Conservation (phyloP, 2,888 invertebrate genomes). For the Drosophila villosipedis region DNA sequence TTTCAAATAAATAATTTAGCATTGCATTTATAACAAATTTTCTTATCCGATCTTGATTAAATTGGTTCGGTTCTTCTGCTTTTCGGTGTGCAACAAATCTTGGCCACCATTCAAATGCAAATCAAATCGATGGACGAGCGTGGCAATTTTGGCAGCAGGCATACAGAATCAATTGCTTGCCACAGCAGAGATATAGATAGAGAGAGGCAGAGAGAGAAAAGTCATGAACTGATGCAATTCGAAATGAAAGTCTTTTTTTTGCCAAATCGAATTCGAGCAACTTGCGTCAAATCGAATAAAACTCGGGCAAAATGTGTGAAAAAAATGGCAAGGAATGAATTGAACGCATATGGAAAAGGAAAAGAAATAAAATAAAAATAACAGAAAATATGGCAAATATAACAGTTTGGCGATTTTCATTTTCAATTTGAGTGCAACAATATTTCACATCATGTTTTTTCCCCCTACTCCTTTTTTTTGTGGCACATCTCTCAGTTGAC, state of each 20-base stretch:
- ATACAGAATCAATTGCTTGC: conserved; percentile 49
- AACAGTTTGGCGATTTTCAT: conserved; percentile 45
- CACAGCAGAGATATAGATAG: neutral
- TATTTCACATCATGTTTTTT: conserved; percentile 46
- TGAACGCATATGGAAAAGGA: conserved; percentile 14
- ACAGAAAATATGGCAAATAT: conserved; percentile 16
- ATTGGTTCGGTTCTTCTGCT: conserved; percentile 12
- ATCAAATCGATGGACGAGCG: conserved; percentile 48
- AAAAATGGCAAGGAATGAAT: conserved; percentile 42
- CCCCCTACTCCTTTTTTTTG: conserved; percentile 20
- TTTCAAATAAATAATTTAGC: too few relatives aligned
- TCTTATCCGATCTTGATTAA: too few relatives aligned
- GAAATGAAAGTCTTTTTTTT: conserved; percentile 56
- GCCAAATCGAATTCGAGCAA: conserved; percentile 67
- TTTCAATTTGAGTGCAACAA: conserved; percentile 48
- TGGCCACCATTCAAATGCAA: conserved; percentile 56
- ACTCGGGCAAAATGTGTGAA: conserved; percentile 55
- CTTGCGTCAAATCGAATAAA: conserved; percentile 68
- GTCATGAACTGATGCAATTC: conserved; percentile 57
- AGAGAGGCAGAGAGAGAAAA: conserved; percentile 12
- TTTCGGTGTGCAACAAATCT: conserved; percentile 28
- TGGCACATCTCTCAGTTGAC: conserved; percentile 54
- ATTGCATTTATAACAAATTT: too few relatives aligned
- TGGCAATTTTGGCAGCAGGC: conserved; percentile 46
- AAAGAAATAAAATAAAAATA: neutral